Base-by-base conservation (phyloP, 2,113 vertebrate species). In the Connochaetes taurinus region DNA sequence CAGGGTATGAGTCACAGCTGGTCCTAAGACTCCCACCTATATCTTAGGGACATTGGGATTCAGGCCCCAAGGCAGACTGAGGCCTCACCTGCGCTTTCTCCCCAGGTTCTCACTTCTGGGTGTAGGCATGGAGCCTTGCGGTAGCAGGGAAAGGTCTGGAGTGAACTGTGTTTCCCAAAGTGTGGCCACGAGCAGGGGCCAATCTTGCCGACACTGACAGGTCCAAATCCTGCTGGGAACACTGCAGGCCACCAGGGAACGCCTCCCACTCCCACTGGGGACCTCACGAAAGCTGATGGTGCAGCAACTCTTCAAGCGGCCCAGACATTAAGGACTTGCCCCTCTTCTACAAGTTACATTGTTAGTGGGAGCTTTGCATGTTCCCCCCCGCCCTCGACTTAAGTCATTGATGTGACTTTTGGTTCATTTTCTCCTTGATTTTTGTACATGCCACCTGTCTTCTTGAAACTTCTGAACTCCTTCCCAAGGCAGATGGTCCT, bases 401-500 rank as follows among this genome's bases (percentile, higher is more conserved):
- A 89, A 87, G 57, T 62, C 40, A 29, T n/a, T 1, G 1, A 27
- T 9, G 8, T 88, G 91, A 92, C 57, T 87, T 90, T 57, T 67
- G 82, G 67, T 31, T 53, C 31, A 80, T 87, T 92, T 76, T 50
- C 55, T 3, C 53, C 82, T 93, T 64, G 87, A 88, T 83, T 76
- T 95, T 87, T 50, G 17, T 31, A 47, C 3, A 57, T 12, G 84
- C 50, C 74, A 53, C 86, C 58, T 93, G 86, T 92, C 64, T 96
- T 94, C 93, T 94, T 89, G 94, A 88, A 64, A 78, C 76, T 4
- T 93, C 67, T 50, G 7, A 40, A 91, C 52, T 82, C 47, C 58
- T 90, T 91, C 87, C 83, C 87, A 86, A 64, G 67, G 50, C 95
- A 96, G 67, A 43, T 84, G 33, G 58, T 90, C 84, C 89, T 97